Conservation (phyloP, 2,888 invertebrate genomes). For the Stenodema calcarata region DNA sequence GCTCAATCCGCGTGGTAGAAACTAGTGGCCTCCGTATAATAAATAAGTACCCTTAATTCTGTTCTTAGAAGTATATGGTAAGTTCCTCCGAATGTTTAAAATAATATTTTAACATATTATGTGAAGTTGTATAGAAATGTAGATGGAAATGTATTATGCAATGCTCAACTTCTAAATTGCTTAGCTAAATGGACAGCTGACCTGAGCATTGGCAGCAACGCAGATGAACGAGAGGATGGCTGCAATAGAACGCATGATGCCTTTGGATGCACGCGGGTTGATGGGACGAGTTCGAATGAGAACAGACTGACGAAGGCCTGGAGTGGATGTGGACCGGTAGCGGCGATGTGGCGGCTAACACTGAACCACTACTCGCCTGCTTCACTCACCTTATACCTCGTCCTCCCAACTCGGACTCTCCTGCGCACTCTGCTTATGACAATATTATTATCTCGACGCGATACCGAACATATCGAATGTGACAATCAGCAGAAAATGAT, state of each 20-base stretch:
- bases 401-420: background rate
- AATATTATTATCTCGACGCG: too few relatives aligned
- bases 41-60: too few relatives aligned
- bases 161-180: background rate
- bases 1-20: too few relatives aligned
- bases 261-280: background rate
- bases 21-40: too few relatives aligned
- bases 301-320: background rate
- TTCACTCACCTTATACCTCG: constrained; percentile 17
- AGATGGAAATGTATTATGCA: too few relatives aligned
- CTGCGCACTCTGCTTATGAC: too few relatives aligned
- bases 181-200: background rate
- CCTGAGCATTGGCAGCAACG: constrained; percentile 34
- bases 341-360: background rate
- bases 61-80: too few relatives aligned
- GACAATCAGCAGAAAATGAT: too few relatives aligned
- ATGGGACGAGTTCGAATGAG: background rate
- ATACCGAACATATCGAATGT: too few relatives aligned
- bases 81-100: too few relatives aligned
- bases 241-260: constrained; percentile 6
- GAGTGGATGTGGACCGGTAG: background rate
- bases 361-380: background rate
- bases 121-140: too few relatives aligned
- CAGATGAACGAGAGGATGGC: constrained; percentile 19
- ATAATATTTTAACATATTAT: too few relatives aligned